Conservation (phyloP, 2,888 invertebrate genomes). For the Punctoribates punctum region DNA sequence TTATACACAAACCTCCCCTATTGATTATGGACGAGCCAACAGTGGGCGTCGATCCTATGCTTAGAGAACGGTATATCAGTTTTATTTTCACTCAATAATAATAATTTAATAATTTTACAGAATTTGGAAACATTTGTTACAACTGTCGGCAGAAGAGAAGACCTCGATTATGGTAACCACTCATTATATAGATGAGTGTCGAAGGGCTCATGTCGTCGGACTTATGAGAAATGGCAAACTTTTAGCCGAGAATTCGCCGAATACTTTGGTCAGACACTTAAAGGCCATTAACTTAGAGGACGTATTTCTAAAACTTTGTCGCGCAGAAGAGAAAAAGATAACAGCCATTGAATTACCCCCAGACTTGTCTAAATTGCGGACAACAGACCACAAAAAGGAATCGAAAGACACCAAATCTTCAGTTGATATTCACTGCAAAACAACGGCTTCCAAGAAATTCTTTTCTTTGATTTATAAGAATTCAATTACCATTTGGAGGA, state of each 20-base stretch:
- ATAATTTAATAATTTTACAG: background rate
- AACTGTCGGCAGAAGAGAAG: background rate
- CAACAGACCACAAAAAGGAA: no score
- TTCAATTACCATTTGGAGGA: no score
- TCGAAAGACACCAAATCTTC: no score
- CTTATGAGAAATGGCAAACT: constrained; percentile 15
- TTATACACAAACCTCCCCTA: background rate
- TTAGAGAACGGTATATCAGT: background rate
- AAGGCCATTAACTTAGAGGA: background rate
- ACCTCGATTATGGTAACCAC: constrained; percentile 7
- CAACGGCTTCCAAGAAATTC: no score
- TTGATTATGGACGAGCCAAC: constrained; percentile 6
- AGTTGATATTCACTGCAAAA: no score
- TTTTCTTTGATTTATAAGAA: no score
- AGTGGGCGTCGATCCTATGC: constrained; percentile 20
- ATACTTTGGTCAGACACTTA: background rate
- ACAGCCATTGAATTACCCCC: no score
- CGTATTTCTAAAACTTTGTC: background rate
- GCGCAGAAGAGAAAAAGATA: no score
- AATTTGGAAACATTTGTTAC: constrained; percentile 7
- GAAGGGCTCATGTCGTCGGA: background rate
- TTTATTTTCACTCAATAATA: background rate
- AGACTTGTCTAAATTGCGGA: no score
- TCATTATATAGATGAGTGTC: background rate
- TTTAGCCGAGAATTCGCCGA: background rate